These are phyloP conservation scores for Chrysolina americana DNA, from an alignment of 2,888 invertebrate species.

Conservation along the genomic window DNA sequence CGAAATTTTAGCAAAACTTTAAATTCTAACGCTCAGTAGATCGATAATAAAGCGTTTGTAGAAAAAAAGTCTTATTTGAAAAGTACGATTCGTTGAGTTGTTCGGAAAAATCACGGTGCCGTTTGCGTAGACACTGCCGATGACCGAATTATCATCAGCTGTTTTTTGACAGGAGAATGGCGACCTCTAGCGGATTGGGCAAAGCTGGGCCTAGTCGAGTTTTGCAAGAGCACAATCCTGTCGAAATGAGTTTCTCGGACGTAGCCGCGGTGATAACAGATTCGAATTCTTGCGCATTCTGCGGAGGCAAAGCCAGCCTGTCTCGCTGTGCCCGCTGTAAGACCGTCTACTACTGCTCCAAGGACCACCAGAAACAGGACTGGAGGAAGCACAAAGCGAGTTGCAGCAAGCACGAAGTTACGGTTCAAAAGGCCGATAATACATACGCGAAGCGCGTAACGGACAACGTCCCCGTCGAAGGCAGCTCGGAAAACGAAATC, in stretches of 20 bases:
- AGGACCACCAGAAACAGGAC: conserved; percentile 84
- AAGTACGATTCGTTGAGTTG: too few relatives aligned
- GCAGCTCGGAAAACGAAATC: conserved; percentile 80
- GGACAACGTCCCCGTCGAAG: conserved; percentile 73
- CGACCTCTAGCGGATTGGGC: conserved; percentile 35
- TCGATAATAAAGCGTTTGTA: too few relatives aligned
- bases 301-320: conserved; percentile 75
- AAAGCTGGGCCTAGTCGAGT: not conserved
- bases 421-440: too few relatives aligned
- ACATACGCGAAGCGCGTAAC: conserved; percentile 55
- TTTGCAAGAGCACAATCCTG: conserved; percentile 28
- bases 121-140: not conserved
- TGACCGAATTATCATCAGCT: conserved; percentile 34
- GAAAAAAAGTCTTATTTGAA: too few relatives aligned
- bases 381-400: conserved; percentile 82
- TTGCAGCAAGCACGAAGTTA: conserved; percentile 45
- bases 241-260: conserved; percentile 48
- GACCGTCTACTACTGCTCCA: conserved; percentile 82
- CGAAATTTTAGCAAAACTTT: too few relatives aligned
- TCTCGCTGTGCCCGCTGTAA: conserved; percentile 84
- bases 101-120: not conserved
- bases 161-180: conserved; percentile 36
- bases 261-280: conserved; percentile 37
- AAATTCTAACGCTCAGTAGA: too few relatives aligned
- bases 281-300: conserved; percentile 72